These are phyloP conservation scores for Pandemis heparana DNA, from an alignment of 2,888 invertebrate species.

Conservation along the genomic window DNA sequence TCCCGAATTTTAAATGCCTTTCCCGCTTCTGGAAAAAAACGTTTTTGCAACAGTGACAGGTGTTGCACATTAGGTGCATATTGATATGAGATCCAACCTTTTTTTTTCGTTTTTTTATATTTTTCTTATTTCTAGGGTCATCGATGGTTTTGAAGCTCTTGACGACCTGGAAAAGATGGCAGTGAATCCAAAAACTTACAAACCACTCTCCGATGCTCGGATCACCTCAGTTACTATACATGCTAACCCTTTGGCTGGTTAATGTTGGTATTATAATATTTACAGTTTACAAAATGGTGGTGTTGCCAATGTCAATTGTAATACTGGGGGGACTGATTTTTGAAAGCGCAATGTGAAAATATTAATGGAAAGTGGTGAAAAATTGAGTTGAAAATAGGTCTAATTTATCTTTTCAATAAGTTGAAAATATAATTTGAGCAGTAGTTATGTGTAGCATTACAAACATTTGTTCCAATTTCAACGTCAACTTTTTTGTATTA, in stretches of 20 bases:
- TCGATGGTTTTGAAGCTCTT: constrained; percentile 98
- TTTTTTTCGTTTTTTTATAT: too few relatives aligned
- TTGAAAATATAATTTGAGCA: too few relatives aligned
- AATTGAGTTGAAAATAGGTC: neutral
- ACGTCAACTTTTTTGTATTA: neutral
- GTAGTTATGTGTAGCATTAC: too few relatives aligned
- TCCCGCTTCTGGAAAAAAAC: too few relatives aligned
- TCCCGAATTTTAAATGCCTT: too few relatives aligned
- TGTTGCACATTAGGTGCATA: too few relatives aligned
- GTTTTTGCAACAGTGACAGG: too few relatives aligned
- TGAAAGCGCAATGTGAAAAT: too few relatives aligned
- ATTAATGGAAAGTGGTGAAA: neutral
- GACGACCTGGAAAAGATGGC: constrained; percentile 98
- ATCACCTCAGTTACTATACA: constrained; percentile 97
- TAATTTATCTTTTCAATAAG: too few relatives aligned
- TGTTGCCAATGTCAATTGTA: neutral
- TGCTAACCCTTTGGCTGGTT: constrained; percentile 98
- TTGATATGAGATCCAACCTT: too few relatives aligned
- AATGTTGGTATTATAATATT: constrained; percentile 43
- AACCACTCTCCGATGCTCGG: constrained; percentile 94
- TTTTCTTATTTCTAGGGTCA: constrained; percentile 89
- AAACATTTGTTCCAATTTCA: too few relatives aligned
- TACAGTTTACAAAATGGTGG: neutral
- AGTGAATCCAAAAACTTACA: constrained; percentile 97
- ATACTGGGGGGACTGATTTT: too few relatives aligned